Percentiles rank a stretch among this genome's conserved stretches.
phyloP scores from a whole-genome alignment of 2,113 vertebrate genomes.

The Eira barbara region DNA sequence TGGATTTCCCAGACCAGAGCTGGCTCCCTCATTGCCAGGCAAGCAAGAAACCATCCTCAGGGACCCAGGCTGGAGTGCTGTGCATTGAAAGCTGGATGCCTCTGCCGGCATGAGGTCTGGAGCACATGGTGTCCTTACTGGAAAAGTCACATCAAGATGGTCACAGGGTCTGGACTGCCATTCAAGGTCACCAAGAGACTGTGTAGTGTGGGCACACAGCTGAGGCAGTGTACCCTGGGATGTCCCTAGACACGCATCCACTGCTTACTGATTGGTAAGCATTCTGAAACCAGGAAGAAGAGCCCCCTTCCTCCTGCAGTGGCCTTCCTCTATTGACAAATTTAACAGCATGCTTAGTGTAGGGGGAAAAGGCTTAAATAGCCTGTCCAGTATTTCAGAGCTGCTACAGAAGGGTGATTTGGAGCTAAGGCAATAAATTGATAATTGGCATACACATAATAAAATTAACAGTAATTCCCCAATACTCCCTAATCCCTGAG shows the following conservation, averaged over 20 bases:
- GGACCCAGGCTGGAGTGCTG: not conserved
- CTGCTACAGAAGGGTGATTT: not conserved
- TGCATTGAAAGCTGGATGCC: not conserved
- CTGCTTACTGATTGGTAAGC: not conserved
- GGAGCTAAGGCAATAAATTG: not conserved
- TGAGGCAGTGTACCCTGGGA: not conserved
- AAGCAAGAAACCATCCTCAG: not conserved
- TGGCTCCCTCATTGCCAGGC: not conserved
- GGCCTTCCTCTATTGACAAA: conserved; percentile 6
- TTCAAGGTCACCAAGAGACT: not conserved
- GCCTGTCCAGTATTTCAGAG: not conserved
- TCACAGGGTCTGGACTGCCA: not conserved
- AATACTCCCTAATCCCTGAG: not conserved
- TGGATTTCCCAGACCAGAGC: not conserved
- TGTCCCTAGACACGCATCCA: not conserved
- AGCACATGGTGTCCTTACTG: not conserved
- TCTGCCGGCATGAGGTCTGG: not conserved
- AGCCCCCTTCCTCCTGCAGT: not conserved
- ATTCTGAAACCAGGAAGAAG: not conserved
- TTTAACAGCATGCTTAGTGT: not conserved
- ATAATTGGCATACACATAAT: not conserved
- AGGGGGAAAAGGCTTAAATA: not conserved
- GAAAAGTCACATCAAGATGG: not conserved
- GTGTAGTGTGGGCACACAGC: not conserved
- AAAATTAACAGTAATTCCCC: not conserved